These are phyloP conservation scores for Andrena bucephala DNA, from an alignment of 2,888 invertebrate species.

Conservation along the genomic window DNA sequence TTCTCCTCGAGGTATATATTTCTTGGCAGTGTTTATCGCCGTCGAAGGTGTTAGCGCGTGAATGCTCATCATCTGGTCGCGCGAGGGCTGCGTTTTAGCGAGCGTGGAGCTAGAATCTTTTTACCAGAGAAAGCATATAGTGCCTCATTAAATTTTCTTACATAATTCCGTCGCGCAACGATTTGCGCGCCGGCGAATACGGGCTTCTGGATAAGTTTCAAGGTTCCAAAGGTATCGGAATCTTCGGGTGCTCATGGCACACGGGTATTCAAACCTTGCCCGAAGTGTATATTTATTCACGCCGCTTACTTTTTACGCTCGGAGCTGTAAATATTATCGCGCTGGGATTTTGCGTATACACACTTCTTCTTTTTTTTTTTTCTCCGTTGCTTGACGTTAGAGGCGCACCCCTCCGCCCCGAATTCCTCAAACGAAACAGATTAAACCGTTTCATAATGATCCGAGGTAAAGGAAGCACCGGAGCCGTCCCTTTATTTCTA, in stretches of 20 bases:
- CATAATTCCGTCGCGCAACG: conserved; percentile 15
- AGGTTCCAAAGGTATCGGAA: conserved; percentile 41
- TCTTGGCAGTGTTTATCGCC: too few relatives aligned
- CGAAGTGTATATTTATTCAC: conserved; percentile 68
- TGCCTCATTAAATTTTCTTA: conserved; percentile 18
- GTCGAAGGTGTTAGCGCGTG: too few relatives aligned
- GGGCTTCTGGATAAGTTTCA: conserved; percentile 29
- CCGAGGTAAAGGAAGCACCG: not conserved
- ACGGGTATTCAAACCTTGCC: conserved; percentile 43
- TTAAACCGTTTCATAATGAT: conserved; percentile 31
- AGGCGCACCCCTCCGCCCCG: conserved; percentile 30
- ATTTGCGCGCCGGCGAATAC: not conserved
- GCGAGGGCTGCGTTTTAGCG: not conserved
- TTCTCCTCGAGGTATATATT: too few relatives aligned
- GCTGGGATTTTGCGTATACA: conserved; percentile 58
- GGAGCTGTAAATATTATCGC: conserved; percentile 69
- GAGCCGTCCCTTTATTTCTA: not conserved
- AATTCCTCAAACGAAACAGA: conserved; percentile 34
- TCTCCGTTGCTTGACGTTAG: conserved; percentile 49
- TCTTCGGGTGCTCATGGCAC: conserved; percentile 41
- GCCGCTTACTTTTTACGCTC: conserved; percentile 68
- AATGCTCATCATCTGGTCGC: too few relatives aligned
- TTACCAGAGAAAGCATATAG: not conserved
- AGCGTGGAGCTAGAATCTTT: not conserved
- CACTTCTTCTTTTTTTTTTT: conserved; percentile 38